phyloP scores from a whole-genome alignment of 2,113 vertebrate species.

The Sorex araneus region DNA sequence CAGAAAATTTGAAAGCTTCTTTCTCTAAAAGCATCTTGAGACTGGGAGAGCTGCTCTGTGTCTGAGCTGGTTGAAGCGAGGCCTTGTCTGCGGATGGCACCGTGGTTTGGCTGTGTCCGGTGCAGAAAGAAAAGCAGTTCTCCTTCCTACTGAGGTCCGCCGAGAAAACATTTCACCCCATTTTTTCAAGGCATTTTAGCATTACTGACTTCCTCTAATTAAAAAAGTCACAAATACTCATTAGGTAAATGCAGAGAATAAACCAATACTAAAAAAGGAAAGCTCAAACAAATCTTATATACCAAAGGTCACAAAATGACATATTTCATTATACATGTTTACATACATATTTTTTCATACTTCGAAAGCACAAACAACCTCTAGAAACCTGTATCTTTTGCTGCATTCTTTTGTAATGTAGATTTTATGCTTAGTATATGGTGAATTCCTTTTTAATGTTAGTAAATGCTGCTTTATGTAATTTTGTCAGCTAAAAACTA shows the following conservation, averaged over 20 bases:
- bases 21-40: constrained; percentile 62
- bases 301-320: background rate
- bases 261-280: background rate
- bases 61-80: background rate
- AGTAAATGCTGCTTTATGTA: background rate
- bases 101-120: background rate
- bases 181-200: constrained; percentile 23
- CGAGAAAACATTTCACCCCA: background rate
- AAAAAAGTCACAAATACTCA: constrained; percentile 39
- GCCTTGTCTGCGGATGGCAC: background rate
- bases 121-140: background rate
- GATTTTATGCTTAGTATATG: background rate
- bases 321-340: background rate
- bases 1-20: constrained; percentile 42
- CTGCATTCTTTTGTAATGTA: background rate
- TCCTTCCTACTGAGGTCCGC: background rate
- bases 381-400: background rate
- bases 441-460: background rate
- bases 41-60: constrained; percentile 45
- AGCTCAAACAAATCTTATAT: constrained; percentile 18
- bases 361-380: background rate
- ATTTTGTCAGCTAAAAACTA: constrained; percentile 5
- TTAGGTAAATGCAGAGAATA: constrained; percentile 51
- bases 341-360: background rate
- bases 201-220: constrained; percentile 31